These are phyloP conservation scores for Yponomeuta malinellus DNA, from an alignment of 2,888 invertebrate genomes.

Conservation along the genomic window DNA sequence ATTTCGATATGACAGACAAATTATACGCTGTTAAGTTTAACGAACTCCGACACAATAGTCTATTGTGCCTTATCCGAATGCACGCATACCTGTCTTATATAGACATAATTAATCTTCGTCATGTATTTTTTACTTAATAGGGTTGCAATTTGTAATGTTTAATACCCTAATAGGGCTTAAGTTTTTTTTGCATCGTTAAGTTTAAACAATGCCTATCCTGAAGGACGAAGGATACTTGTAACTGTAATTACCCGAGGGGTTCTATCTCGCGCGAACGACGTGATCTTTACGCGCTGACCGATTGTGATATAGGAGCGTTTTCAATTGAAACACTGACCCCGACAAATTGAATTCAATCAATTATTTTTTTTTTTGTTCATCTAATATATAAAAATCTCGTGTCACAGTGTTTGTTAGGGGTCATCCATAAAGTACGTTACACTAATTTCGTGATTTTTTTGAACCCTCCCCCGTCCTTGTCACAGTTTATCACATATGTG, in stretches of 20 bases:
- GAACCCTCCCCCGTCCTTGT: no score
- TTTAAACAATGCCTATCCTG: not conserved
- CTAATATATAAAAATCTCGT: no score
- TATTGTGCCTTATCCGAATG: conserved; percentile 23
- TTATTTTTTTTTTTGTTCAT: no score
- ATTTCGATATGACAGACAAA: conserved; percentile 11
- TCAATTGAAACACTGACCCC: no score
- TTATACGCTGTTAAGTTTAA: conserved; percentile 24
- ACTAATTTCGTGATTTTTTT: no score
- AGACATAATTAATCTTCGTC: conserved; percentile 2
- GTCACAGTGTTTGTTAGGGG: no score
- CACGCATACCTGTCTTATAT: not conserved
- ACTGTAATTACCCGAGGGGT: not conserved
- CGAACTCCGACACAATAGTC: conserved; percentile 26
- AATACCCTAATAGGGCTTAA: not conserved
- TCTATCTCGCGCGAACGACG: no score
- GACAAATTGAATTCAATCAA: no score
- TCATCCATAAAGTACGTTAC: no score
- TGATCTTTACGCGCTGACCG: no score
- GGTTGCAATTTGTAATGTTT: conserved; percentile 5
- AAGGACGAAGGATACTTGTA: not conserved
- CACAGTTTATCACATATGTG: no score
- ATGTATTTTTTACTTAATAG: conserved; percentile 5
- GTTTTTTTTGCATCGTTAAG: not conserved
- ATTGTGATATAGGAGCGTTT: no score